Evolutionary conservation across 2,888 invertebrate genomes (phyloP).

Genomic region (Aplocera efformata): DNA sequence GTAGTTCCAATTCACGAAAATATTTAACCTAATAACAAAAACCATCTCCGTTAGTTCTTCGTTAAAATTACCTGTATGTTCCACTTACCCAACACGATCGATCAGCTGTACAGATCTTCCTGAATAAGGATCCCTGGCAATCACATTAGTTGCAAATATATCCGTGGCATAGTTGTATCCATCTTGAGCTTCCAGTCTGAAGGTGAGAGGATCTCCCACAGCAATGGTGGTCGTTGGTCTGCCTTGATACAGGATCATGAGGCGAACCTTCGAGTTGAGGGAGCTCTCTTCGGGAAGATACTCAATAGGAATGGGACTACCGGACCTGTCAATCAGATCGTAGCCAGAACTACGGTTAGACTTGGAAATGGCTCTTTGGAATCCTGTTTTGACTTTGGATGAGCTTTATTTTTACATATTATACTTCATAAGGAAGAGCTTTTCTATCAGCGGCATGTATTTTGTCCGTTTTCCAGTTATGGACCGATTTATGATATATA

Average conservation of each 20-base stretch:
- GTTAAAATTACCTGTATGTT: background rate
- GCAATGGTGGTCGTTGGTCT: constrained; percentile 95
- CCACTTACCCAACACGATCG: constrained; percentile 90
- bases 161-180: constrained; percentile 93
- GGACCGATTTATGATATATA: too few species aligned
- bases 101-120: constrained; percentile 94
- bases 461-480: too few species aligned
- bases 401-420: constrained; percentile 37
- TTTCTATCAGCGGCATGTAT: too few species aligned
- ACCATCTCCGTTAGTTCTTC: too few species aligned
- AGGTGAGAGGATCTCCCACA: constrained; percentile 94
- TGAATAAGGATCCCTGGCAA: constrained; percentile 95
- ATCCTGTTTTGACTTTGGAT: constrained; percentile 57
- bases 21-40: too few species aligned
- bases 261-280: constrained; percentile 91
- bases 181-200: constrained; percentile 93
- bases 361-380: constrained; percentile 38
- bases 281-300: constrained; percentile 95
- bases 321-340: constrained; percentile 84
- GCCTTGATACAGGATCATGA: constrained; percentile 93
- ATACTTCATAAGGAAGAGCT: too few species aligned
- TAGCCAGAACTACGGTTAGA: constrained; percentile 74
- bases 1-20: too few species aligned
- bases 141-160: constrained; percentile 95
- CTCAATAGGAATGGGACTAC: constrained; percentile 95